Conservation (phyloP, 2,888 invertebrate genomes). For the Salticus scenicus region DNA sequence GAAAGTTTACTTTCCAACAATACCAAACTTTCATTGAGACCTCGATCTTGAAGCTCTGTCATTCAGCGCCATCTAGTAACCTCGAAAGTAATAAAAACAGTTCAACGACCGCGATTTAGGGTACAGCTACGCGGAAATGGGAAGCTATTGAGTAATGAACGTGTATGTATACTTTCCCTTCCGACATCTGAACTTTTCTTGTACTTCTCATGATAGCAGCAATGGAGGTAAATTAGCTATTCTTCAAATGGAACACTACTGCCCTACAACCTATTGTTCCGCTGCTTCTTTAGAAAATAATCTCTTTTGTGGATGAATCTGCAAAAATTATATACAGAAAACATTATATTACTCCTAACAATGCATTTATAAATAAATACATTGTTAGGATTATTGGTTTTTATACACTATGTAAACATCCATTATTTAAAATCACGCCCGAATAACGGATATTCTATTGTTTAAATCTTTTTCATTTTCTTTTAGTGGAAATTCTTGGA, state of each 20-base stretch:
- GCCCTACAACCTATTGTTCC: constrained; percentile 35
- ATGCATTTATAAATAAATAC: not conserved
- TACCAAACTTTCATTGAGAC: not conserved
- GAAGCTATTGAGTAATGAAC: not conserved
- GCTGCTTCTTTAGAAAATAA: not conserved
- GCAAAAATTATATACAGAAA: not conserved
- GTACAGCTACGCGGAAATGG: constrained; percentile 42
- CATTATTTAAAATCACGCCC: too few relatives aligned
- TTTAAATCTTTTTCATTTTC: too few relatives aligned
- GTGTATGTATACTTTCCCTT: constrained; percentile 8
- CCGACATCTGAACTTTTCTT: constrained; percentile 24
- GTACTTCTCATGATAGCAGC: constrained; percentile 16
- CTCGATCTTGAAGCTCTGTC: not conserved
- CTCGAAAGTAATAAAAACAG: constrained; percentile 20
- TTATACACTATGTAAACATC: too few relatives aligned
- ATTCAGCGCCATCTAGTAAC: constrained; percentile 43
- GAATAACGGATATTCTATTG: too few relatives aligned
- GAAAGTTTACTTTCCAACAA: not conserved
- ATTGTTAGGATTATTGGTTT: not conserved
- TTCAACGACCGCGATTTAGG: constrained; percentile 52
- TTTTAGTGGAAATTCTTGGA: too few relatives aligned
- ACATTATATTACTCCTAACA: not conserved
- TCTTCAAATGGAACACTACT: constrained; percentile 28
- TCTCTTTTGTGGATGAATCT: not conserved
- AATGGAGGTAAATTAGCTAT: constrained; percentile 31